Conservation (phyloP, 2,888 invertebrate species). For the Strigamia maritima region DNA sequence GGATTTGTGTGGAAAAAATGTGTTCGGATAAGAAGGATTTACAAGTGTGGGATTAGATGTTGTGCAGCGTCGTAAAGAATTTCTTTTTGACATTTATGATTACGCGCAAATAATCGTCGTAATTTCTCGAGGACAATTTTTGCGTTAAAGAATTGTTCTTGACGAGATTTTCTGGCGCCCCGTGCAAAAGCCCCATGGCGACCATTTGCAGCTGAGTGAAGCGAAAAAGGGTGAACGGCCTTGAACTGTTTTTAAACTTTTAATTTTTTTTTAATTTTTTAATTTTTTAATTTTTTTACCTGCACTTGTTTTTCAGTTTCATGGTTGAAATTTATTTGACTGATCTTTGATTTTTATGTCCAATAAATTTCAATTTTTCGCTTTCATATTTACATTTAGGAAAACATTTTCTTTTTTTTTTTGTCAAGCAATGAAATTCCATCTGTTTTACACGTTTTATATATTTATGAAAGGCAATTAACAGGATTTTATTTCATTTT, state of each 20-base stretch:
- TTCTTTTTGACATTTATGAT: neutral
- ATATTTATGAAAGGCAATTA: too few species aligned
- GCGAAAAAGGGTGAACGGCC: constrained; percentile 34
- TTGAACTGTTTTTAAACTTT: constrained; percentile 30
- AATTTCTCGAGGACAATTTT: constrained; percentile 25
- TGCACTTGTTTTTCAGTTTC: neutral
- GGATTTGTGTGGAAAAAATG: neutral
- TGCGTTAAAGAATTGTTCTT: constrained; percentile 11
- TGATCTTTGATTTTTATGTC: neutral
- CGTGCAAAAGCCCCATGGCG: constrained; percentile 18
- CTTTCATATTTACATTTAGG: neutral
- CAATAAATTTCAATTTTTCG: neutral
- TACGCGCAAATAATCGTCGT: neutral
- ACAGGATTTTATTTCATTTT: too few species aligned
- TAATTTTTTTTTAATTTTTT: neutral
- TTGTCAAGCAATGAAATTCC: too few species aligned
- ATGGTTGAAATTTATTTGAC: neutral
- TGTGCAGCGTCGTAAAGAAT: neutral
- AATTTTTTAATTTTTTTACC: neutral
- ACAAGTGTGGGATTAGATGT: neutral
- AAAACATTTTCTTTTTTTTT: neutral
- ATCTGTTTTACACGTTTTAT: too few species aligned
- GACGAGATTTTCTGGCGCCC: constrained; percentile 28
- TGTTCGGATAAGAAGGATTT: neutral
- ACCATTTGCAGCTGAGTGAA: constrained; percentile 24